Percentiles rank a stretch among this genome's conserved stretches.
These are phyloP conservation scores for Leptinotarsa lineolata DNA, from an alignment of 1,140 invertebrate species.

Conservation along the genomic window DNA sequence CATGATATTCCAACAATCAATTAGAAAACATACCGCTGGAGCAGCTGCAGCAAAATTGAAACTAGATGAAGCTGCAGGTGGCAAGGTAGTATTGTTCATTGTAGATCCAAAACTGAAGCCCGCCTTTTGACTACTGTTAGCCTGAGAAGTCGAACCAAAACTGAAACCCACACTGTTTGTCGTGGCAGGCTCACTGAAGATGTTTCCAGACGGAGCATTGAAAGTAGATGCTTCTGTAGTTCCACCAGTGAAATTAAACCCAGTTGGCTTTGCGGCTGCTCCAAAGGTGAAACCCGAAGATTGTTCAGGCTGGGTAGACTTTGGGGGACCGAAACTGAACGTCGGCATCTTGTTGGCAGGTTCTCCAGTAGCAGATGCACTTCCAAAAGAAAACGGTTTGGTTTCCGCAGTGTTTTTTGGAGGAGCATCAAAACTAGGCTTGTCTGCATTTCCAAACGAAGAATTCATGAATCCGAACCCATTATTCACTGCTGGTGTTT, in stretches of 20 bases:
- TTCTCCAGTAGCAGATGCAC: slow-evolving; percentile 20
- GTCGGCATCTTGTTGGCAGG: slow-evolving; percentile 24
- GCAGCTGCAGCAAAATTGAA: slow-evolving; percentile 42
- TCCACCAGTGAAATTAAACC: slow-evolving; percentile 21
- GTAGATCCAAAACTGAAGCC: slow-evolving; percentile 47
- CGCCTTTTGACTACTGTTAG: slow-evolving; percentile 40
- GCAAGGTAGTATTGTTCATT: slow-evolving; percentile 25
- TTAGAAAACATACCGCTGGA: slow-evolving; percentile 35
- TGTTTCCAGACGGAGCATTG: slow-evolving; percentile 4
- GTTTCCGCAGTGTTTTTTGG: slow-evolving; percentile 25
- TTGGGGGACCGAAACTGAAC: slow-evolving; percentile 28
- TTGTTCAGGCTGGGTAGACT: slow-evolving; percentile 3
- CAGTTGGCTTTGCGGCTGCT: slow-evolving; percentile 14
- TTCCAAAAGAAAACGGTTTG: slow-evolving; percentile 25
- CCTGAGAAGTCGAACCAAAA: slow-evolving; percentile 43
- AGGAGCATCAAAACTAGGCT: slow-evolving; percentile 16
- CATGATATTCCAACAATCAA: neutral
- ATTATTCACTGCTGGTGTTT: neutral
- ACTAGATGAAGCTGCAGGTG: slow-evolving; percentile 16
- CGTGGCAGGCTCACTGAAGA: neutral
- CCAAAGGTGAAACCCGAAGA: neutral
- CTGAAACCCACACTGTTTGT: slow-evolving; percentile 37
- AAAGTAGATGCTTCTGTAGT: neutral
- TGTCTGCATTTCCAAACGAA: slow-evolving; percentile 25
- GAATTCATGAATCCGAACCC: neutral